Evolutionary conservation across 1,140 invertebrate genomes (phyloP), one percentile per base, ranked within the genome.

Genomic region (Steinernema feltiae): DNA sequence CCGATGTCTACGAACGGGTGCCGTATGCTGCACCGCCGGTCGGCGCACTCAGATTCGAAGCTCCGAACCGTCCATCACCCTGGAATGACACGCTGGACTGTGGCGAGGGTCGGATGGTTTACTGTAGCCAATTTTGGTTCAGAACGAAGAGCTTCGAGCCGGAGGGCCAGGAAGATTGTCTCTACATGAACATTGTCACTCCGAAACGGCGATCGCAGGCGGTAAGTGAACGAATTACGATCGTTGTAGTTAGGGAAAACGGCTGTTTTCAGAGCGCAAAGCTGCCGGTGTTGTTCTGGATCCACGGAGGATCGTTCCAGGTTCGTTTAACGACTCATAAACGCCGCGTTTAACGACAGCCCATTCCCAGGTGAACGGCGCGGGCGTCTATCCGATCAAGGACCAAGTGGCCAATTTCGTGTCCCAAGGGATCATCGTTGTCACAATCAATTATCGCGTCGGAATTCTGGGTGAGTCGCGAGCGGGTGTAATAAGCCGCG

Each of bases 331-430:
- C 35, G 7, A 21, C 53, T 3, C 24, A 15, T 63, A 15, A 7
- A 3, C 24, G 53, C 53, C 41, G 3, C 53, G 15, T 63, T 63
- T 15, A 27, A 63, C 53, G 53, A 3, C 53, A 21, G n/a, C n/a
- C n/a, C n/a, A n/a, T n/a, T 27, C 24, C 24, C 3, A 63, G 53
- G 53, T 63, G 53, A 63, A 63, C 53, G 53, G 53, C 53, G 53
- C 53, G 12, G 24, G 53, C 24, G 53, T 63, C 53, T 63, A 63
- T 27, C 53, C 53, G 12, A 63, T 63, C 53, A 63, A 21, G 53
- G 53, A 63, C 53, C 53, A 63, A 63, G 53, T 63, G 53, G 53
- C 53, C 24, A 63, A 63, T 27, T 63, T 63, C 53, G 53, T 27
- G 3, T 15, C 53, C 53, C 53, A 63, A 21, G 53, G 53, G 24